These are phyloP conservation scores for Dromococcyx pavoninus DNA, from an alignment of 2,797 vertebrate genomes.

Conservation along the genomic window DNA sequence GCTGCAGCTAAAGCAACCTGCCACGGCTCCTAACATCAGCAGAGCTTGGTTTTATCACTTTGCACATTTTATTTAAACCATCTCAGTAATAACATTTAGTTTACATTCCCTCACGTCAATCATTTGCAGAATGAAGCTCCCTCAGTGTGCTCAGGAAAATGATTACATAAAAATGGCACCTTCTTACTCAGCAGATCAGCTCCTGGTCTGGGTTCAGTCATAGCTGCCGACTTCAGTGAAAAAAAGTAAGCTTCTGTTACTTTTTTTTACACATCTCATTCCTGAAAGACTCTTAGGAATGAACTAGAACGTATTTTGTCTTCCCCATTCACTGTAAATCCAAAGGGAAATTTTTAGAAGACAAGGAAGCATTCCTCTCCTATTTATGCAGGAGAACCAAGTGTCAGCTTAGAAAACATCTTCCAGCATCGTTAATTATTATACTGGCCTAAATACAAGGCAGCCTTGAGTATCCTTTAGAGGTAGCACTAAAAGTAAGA, in stretches of 20 bases:
- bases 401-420: background rate
- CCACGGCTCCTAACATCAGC: background rate
- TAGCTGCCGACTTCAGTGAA: background rate
- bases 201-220: background rate
- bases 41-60: background rate
- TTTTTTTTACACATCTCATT: background rate
- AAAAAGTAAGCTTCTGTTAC: background rate
- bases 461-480: background rate
- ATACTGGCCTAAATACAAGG: background rate
- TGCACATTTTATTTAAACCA: background rate
- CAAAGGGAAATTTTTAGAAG: background rate
- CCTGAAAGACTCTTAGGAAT: background rate
- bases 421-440: background rate
- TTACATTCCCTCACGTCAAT: background rate
- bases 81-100: background rate
- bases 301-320: background rate
- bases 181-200: background rate
- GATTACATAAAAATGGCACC: background rate
- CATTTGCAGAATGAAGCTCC: background rate
- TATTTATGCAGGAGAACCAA: background rate
- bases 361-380: background rate
- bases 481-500: background rate
- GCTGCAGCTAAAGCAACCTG: background rate
- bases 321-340: background rate
- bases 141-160: background rate